phyloP scores from a whole-genome alignment of 2,797 vertebrate species.

The Limosa lapponica region DNA sequence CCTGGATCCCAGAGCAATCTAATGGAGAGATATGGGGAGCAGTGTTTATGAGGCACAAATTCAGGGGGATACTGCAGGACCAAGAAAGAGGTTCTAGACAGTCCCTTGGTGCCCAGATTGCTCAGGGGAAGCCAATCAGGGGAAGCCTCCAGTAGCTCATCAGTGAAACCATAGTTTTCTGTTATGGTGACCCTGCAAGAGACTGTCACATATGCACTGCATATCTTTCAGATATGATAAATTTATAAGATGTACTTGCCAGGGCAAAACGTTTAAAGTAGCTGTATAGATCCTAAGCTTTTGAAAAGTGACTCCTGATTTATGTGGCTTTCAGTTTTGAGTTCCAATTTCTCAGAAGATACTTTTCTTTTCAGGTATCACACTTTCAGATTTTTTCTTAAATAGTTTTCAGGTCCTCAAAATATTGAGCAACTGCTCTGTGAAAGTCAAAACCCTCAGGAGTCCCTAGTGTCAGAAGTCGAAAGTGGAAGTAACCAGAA shows the following conservation, averaged over 20 bases:
- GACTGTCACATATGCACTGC: rapidly evolving
- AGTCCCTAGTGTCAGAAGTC: neutral
- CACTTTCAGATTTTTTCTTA: neutral
- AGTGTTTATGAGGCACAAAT: neutral
- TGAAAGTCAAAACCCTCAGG: neutral
- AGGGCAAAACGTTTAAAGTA: neutral
- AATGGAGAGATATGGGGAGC: neutral
- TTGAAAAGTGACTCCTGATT: neutral
- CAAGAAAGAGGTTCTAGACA: neutral
- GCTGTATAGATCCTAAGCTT: neutral
- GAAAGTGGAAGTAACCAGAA: neutral
- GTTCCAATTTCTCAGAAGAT: neutral
- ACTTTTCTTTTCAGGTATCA: neutral
- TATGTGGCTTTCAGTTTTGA: neutral
- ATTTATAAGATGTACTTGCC: neutral
- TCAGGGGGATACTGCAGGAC: neutral
- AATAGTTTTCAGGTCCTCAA: neutral
- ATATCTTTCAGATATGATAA: neutral
- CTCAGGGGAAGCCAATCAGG: neutral
- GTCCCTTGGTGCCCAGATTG: neutral
- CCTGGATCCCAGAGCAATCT: neutral
- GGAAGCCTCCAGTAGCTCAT: neutral
- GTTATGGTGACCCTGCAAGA: neutral
- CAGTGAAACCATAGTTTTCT: neutral
- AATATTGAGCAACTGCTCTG: neutral